phyloP scores from a whole-genome alignment of 2,888 invertebrate genomes.

The Acleris holmiana region DNA sequence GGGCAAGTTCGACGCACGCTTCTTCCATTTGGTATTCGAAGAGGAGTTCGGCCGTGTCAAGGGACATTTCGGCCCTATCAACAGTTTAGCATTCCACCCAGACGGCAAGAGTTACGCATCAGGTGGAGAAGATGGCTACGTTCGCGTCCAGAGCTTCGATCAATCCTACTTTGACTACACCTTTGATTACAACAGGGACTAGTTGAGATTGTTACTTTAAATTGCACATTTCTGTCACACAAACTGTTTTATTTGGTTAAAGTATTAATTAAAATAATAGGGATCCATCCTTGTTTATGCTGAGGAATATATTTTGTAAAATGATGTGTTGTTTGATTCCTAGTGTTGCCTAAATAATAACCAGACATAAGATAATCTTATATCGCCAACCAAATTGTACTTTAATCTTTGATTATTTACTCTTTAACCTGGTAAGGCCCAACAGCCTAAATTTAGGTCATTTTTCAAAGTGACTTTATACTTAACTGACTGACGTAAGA shows the following conservation, averaged over 20 bases:
- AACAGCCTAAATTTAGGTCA: too few species aligned
- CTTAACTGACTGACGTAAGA: too few species aligned
- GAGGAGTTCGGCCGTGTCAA: constrained; percentile 99
- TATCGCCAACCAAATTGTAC: too few species aligned
- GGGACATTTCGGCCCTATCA: constrained; percentile 99
- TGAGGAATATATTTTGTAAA: constrained; percentile 20
- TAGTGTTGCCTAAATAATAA: neutral
- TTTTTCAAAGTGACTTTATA: too few species aligned
- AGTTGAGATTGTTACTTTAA: constrained; percentile 40
- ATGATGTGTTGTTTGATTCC: constrained; percentile 8
- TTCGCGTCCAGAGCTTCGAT: constrained; percentile 98
- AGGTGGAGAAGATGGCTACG: constrained; percentile 99
- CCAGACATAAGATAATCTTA: too few species aligned
- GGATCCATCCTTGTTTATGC: constrained; percentile 3
- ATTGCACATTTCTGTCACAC: neutral
- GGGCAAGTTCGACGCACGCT: constrained; percentile 98
- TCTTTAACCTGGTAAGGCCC: too few species aligned
- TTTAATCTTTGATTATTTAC: too few species aligned
- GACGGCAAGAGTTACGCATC: constrained; percentile 98
- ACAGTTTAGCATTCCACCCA: constrained; percentile 98
- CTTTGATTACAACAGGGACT: constrained; percentile 90
- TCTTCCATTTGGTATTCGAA: constrained; percentile 98
- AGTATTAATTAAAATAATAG: constrained; percentile 16
- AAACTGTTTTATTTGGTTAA: neutral
- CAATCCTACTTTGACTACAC: constrained; percentile 97